Evolutionary conservation across 2,888 invertebrate species (phyloP).

Genomic region (Tachystola acroxantha): DNA sequence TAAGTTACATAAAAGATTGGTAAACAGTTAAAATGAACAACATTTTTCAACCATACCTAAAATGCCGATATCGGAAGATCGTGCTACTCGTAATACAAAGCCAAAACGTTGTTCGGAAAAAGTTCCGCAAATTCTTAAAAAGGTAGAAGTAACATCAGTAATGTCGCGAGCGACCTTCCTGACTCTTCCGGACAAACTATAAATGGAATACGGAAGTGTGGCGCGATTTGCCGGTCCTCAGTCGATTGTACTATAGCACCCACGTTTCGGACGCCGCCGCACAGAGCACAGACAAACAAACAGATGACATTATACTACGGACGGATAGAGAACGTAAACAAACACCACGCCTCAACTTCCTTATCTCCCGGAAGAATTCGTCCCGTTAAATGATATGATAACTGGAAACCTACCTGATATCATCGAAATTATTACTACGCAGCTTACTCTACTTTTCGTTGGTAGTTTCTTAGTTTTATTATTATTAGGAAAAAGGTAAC

Average conservation of each 20-base stretch:
- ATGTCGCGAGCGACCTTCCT: slow-evolving; percentile 50
- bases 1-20: no score
- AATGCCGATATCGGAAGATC: not conserved
- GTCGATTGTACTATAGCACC: slow-evolving; percentile 2
- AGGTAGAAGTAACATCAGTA: slow-evolving; percentile 34
- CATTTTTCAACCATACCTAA: no score
- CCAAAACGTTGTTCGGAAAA: slow-evolving; percentile 15
- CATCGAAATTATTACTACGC: no score
- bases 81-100: not conserved
- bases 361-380: slow-evolving; percentile 52
- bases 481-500: no score
- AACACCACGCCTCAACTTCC: slow-evolving; percentile 42
- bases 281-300: slow-evolving; percentile 21
- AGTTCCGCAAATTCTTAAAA: slow-evolving; percentile 32
- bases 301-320: slow-evolving; percentile 14
- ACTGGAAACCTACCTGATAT: no score
- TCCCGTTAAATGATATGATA: slow-evolving; percentile 30
- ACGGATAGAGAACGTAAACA: slow-evolving; percentile 30
- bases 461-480: no score
- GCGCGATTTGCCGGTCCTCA: slow-evolving; percentile 10
- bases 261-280: slow-evolving; percentile 21
- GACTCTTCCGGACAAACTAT: slow-evolving; percentile 64
- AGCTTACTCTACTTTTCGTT: no score
- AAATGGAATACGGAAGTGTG: slow-evolving; percentile 62
- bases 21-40: no score